Percentiles rank a stretch among this genome's conserved stretches.
These are phyloP conservation scores for Drosophila rhopaloa DNA, from an alignment of 1,140 invertebrate genomes.

Conservation along the genomic window DNA sequence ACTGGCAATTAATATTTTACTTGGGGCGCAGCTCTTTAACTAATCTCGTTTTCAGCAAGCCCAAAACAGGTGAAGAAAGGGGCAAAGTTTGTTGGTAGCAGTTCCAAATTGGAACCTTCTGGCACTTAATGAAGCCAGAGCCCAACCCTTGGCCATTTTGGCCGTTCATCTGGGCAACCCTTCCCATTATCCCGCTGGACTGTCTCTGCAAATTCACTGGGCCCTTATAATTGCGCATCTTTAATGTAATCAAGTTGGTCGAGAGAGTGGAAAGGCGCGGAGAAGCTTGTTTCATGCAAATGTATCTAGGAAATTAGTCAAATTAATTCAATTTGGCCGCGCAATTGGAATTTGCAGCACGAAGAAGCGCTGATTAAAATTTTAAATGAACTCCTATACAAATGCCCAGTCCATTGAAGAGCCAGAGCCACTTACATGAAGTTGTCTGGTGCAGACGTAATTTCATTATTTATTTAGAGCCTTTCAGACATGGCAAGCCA, in stretches of 20 bases:
- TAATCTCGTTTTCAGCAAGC: conserved; percentile 16
- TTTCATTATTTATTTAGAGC: conserved; percentile 74
- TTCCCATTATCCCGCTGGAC: conserved; percentile 13
- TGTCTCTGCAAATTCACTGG: conserved; percentile 18
- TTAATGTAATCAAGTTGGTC: conserved; percentile 66
- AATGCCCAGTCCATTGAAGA: not conserved
- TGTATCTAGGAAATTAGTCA: conserved; percentile 60
- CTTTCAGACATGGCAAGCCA: conserved; percentile 47
- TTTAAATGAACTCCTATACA: conserved; percentile 29
- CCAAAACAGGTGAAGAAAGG: conserved; percentile 1
- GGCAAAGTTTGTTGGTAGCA: not conserved
- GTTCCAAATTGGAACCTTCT: conserved; percentile 59
- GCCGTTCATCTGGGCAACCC: conserved; percentile 33
- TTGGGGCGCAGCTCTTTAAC: conserved; percentile 26
- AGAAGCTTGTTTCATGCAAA: conserved; percentile 50
- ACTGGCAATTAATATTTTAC: conserved; percentile 54
- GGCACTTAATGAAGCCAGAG: conserved; percentile 52
- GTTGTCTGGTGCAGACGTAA: conserved; percentile 50
- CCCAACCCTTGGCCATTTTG: not conserved
- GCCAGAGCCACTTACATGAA: conserved; percentile 30
- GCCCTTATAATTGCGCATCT: conserved; percentile 68
- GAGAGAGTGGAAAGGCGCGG: conserved; percentile 5
- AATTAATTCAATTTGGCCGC: conserved; percentile 69
- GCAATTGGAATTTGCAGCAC: conserved; percentile 55
- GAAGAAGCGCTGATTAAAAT: conserved; percentile 59